Percentiles rank a stretch among this genome's conserved stretches.
Evolutionary conservation across 2,888 invertebrate genomes (phyloP).

Genomic region (Macropis europaea): DNA sequence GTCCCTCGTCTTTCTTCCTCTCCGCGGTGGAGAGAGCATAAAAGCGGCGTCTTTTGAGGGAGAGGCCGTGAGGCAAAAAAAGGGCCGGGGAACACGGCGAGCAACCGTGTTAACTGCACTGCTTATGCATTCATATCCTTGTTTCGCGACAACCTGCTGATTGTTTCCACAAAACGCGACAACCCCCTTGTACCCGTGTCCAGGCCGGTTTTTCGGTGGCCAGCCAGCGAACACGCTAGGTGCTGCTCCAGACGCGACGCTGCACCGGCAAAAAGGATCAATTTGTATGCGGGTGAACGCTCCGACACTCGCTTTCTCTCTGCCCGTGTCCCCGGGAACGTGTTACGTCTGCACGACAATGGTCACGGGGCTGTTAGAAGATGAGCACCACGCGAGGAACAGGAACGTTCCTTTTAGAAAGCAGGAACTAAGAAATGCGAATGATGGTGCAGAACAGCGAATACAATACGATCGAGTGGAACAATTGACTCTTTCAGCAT

Average conservation of each 20-base stretch:
- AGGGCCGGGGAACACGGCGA: slow-evolving; percentile 69
- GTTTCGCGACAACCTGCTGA: slow-evolving; percentile 74
- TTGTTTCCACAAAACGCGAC: slow-evolving; percentile 78
- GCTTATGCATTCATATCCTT: slow-evolving; percentile 78
- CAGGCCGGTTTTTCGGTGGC: slow-evolving; percentile 69
- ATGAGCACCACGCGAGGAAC: too few species aligned
- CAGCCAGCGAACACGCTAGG: slow-evolving; percentile 43
- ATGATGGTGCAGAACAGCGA: too few species aligned
- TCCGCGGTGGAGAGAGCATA: slow-evolving; percentile 38
- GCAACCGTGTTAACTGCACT: slow-evolving; percentile 75
- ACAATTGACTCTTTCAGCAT: too few species aligned
- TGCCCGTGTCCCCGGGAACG: slow-evolving; percentile 8
- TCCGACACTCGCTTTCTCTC: slow-evolving; percentile 50
- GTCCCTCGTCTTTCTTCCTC: slow-evolving; percentile 32
- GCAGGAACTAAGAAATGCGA: too few species aligned
- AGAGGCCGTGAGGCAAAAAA: slow-evolving; percentile 67
- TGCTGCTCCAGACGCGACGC: slow-evolving; percentile 50
- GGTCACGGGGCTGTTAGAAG: slow-evolving; percentile 40
- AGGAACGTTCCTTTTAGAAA: too few species aligned
- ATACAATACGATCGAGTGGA: too few species aligned
- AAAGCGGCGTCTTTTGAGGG: slow-evolving; percentile 75
- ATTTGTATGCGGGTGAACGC: slow-evolving; percentile 67
- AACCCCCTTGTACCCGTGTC: slow-evolving; percentile 67
- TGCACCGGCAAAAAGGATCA: slow-evolving; percentile 62
- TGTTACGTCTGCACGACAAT: slow-evolving; percentile 57